Conservation (phyloP, 2,888 invertebrate species). For the Oegoconia quadripuncta region DNA sequence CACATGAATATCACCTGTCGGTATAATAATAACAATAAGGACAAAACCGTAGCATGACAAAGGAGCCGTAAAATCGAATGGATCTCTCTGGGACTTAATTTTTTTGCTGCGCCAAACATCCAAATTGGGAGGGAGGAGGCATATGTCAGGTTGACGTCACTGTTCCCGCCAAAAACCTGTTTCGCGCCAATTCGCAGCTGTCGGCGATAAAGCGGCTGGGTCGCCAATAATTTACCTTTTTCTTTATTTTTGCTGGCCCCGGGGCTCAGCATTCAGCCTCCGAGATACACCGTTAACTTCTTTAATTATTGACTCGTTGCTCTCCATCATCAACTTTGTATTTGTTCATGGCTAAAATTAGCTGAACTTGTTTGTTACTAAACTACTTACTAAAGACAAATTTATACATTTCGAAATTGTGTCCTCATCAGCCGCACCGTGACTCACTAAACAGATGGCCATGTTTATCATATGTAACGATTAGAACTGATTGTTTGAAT, state of each 20-base stretch:
- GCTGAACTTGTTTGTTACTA: neutral
- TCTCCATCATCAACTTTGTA: neutral
- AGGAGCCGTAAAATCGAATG: slow-evolving; percentile 54
- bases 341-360: neutral
- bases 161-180: slow-evolving; percentile 65
- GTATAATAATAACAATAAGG: neutral
- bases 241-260: slow-evolving; percentile 43
- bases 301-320: slow-evolving; percentile 35
- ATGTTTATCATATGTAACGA: too few species aligned
- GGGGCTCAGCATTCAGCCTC: slow-evolving; percentile 50
- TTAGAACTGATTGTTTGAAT: too few species aligned
- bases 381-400: too few species aligned
- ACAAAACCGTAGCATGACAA: slow-evolving; percentile 20
- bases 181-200: slow-evolving; percentile 76
- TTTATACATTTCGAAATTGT: too few species aligned
- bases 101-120: slow-evolving; percentile 43
- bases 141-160: slow-evolving; percentile 70
- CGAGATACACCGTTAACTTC: slow-evolving; percentile 64
- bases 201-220: slow-evolving; percentile 56
- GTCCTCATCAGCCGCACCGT: too few species aligned
- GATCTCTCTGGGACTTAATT: slow-evolving; percentile 37
- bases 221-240: slow-evolving; percentile 52
- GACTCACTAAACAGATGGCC: too few species aligned
- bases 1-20: neutral
- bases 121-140: slow-evolving; percentile 52